Evolutionary conservation across 2,797 vertebrate genomes (phyloP).

Genomic region (Trichosurus vulpecula): DNA sequence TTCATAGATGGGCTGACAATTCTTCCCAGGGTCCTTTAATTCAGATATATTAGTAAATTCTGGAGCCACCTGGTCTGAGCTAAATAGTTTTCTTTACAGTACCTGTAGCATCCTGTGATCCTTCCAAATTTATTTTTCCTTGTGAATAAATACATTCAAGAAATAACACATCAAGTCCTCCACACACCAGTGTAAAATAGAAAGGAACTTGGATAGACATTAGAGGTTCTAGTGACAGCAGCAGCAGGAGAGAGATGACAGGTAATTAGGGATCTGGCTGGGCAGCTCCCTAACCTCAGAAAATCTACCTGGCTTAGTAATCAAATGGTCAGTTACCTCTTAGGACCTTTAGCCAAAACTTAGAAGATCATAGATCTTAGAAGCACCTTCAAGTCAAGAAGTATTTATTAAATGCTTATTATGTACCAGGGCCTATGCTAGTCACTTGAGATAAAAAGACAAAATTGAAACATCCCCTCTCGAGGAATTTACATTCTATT

Average conservation of each 20-base stretch:
- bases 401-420: not conserved
- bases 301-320: not conserved
- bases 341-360: not conserved
- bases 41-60: not conserved
- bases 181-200: not conserved
- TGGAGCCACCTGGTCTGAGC: not conserved
- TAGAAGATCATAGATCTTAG: not conserved
- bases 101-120: not conserved
- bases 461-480: not conserved
- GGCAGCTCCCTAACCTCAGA: not conserved
- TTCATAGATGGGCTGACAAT: not conserved
- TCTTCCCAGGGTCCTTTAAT: not conserved
- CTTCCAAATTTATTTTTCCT: not conserved
- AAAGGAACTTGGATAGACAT: not conserved
- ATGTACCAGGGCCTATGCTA: not conserved
- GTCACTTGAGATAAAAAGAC: not conserved
- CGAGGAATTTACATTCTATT: not conserved
- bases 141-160: not conserved
- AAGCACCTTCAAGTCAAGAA: not conserved
- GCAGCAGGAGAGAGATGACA: not conserved
- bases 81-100: not conserved
- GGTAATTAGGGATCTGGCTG: not conserved
- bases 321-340: not conserved
- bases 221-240: not conserved
- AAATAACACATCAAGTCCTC: not conserved